Evolutionary conservation across 2,797 vertebrate genomes (phyloP), one percentile per base, ranked within the genome.

Genomic region (Carduelis carduelis): DNA sequence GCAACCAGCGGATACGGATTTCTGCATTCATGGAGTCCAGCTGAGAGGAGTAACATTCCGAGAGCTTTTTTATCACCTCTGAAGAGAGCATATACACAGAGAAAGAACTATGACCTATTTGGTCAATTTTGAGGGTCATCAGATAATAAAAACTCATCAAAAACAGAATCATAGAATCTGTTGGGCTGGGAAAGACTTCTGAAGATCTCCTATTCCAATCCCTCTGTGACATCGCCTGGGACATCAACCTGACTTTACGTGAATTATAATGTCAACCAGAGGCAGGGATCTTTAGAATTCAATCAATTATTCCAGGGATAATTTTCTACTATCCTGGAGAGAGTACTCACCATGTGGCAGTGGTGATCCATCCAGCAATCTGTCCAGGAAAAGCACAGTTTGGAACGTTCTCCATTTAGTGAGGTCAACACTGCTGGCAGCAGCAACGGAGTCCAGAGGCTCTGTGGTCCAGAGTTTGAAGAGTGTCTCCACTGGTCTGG

Each of bases 391-490:
- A 41, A 99, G 98, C 28, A 99, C 99, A 0, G 98, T 99, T 98
- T 99, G 99, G 95, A 99, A 99, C 79, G 99, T 99, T 97, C 98
- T 99, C 99, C 99, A 99, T 82, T 98, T 97, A 18, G 98, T 98
- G 72, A 99, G 98, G 98, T 99, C 98, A 22, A 91, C 90, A 16
- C 97, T 90, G 75, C 98, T 98, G 90, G 98, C 97, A 18, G 99
- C 98, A 12, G 96, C 95, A 16, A 96, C 97, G 35, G 95, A 96
- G 89, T 99, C 98, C 8, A 98, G 98, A 55, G 98, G 92, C n/a
- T 98, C 97, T 1, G 96, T 65, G 3, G 97, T 98, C 99, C 99
- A 99, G 83, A 99, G 98, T 66, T 98, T 98, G 97, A 99, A 99
- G 75, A 99, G 98, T 5, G 96, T 97, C 97, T 99, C 98, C 79